phyloP scores from a whole-genome alignment of 2,888 invertebrate species.

The Agrotis puta region DNA sequence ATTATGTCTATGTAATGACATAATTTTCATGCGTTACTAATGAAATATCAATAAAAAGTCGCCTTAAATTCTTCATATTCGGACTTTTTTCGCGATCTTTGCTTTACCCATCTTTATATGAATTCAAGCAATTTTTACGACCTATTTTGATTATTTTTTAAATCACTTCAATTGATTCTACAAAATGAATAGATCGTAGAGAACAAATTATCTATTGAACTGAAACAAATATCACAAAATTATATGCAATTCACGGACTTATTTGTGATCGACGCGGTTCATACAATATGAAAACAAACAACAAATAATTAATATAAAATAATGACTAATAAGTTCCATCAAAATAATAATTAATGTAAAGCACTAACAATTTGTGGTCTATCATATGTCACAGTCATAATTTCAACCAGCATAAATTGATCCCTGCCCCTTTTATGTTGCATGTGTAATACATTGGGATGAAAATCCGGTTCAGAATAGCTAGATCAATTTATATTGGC shows the following conservation, averaged over 20 bases:
- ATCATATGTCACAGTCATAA: slow-evolving; percentile 47
- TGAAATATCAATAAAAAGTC: too few species aligned
- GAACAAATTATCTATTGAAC: not conserved
- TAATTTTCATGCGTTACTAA: not conserved
- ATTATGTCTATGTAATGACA: not conserved
- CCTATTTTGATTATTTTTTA: too few species aligned
- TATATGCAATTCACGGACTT: not conserved
- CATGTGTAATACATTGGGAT: slow-evolving; percentile 45
- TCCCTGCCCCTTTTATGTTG: slow-evolving; percentile 11
- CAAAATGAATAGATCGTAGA: not conserved
- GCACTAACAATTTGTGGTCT: slow-evolving; percentile 42
- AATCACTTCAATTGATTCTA: too few species aligned
- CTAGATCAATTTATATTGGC: slow-evolving; percentile 63
- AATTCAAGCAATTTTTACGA: too few species aligned
- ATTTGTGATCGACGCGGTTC: not conserved
- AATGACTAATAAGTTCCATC: slow-evolving; percentile 24
- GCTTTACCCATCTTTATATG: too few species aligned
- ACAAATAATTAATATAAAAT: slow-evolving; percentile 14
- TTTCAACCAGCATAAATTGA: slow-evolving; percentile 46
- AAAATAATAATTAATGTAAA: slow-evolving; percentile 25
- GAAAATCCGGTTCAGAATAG: slow-evolving; percentile 45
- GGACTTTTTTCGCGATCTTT: too few species aligned
- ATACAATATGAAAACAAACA: slow-evolving; percentile 5
- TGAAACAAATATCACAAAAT: not conserved
- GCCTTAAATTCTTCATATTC: too few species aligned